phyloP scores from a whole-genome alignment of 2,797 vertebrate species.

The Cyprinella venusta region DNA sequence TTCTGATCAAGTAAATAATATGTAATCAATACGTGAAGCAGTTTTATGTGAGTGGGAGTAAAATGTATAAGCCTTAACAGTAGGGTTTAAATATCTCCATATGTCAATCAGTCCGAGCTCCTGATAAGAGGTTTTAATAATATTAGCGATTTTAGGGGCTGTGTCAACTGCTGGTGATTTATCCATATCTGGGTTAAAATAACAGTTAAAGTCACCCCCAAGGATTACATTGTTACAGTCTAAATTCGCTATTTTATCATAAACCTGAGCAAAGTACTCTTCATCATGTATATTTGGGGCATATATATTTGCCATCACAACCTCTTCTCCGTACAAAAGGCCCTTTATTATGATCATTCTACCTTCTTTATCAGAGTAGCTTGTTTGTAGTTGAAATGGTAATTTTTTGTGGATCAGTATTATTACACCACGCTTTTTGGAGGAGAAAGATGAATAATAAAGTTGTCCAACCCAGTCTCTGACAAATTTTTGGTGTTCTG shows the following conservation, averaged over 20 bases:
- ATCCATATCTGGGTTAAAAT: neutral
- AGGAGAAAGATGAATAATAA: no score
- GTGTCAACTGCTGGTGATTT: neutral
- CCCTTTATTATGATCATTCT: no score
- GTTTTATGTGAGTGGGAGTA: neutral
- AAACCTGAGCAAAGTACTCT: slow-evolving; percentile 11
- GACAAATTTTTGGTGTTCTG: no score
- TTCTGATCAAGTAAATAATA: no score
- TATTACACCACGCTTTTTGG: no score
- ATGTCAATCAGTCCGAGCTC: slow-evolving; percentile 9
- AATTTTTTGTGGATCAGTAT: no score
- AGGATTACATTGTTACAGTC: neutral
- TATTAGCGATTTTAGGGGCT: neutral
- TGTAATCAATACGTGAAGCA: neutral
- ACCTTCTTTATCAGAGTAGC: no score
- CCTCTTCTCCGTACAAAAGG: no score
- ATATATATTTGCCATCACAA: no score
- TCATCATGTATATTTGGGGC: no score
- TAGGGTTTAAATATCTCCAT: neutral
- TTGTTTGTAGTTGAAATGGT: no score
- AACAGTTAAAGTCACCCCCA: neutral
- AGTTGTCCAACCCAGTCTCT: no score
- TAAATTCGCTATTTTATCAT: neutral
- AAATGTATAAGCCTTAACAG: neutral
- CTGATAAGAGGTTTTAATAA: slow-evolving; percentile 6